Evolutionary conservation across 2,888 invertebrate species (phyloP).

Genomic region (Cepaea hortensis): DNA sequence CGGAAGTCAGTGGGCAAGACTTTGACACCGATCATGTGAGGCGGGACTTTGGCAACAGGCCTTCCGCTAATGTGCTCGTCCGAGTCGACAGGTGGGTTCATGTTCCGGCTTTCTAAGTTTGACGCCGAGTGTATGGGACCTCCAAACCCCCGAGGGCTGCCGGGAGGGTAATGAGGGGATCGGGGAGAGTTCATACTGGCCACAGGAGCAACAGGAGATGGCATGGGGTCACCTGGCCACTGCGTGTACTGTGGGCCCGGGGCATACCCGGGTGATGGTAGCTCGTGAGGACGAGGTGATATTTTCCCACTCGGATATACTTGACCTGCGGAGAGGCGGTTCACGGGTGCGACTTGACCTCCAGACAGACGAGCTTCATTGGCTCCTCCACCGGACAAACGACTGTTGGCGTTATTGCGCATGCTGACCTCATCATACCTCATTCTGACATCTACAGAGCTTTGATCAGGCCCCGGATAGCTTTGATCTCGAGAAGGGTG

Average conservation of each 20-base stretch:
- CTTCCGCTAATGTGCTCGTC: conserved; percentile 50
- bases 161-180: conserved; percentile 28
- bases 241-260: background rate
- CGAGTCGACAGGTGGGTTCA: conserved; percentile 39
- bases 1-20: conserved; percentile 63
- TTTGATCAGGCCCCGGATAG: background rate
- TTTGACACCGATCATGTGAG: conserved; percentile 66
- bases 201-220: conserved; percentile 52
- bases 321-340: conserved; percentile 21
- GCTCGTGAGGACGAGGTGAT: conserved; percentile 25
- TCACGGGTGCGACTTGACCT: background rate
- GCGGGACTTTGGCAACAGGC: conserved; percentile 71
- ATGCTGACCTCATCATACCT: conserved; percentile 26
- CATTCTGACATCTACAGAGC: background rate
- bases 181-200: conserved; percentile 37
- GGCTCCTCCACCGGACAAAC: background rate
- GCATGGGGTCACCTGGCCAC: background rate
- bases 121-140: conserved; percentile 63
- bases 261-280: background rate
- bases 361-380: background rate
- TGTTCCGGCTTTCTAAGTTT: conserved; percentile 65
- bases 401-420: background rate
- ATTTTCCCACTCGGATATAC: background rate
- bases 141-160: conserved; percentile 45
- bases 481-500: conserved; percentile 3